Conservation (phyloP, 2,113 vertebrate species). For the Bambusicola thoracicus region DNA sequence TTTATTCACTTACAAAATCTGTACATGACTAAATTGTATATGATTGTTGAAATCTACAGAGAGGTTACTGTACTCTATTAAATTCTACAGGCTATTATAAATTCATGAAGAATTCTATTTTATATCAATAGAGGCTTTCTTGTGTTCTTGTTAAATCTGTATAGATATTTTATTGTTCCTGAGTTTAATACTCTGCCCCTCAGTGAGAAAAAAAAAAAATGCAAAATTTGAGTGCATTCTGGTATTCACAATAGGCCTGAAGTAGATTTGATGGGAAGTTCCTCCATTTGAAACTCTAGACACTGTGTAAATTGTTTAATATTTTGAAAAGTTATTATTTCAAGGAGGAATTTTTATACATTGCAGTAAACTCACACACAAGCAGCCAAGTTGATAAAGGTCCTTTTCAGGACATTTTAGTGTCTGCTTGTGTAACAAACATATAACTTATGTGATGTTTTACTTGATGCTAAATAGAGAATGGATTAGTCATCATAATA, state of each 20-base stretch:
- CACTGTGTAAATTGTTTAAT: neutral
- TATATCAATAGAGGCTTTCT: neutral
- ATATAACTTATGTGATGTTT: neutral
- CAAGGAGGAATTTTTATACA: neutral
- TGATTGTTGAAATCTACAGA: neutral
- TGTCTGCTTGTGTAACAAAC: neutral
- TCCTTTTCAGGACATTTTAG: neutral
- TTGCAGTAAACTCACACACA: neutral
- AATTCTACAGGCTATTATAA: neutral
- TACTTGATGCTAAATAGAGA: neutral
- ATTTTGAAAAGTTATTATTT: neutral
- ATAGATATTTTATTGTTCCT: neutral
- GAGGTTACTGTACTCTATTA: neutral
- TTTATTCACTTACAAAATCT: neutral
- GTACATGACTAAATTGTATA: neutral
- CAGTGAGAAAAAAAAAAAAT: neutral
- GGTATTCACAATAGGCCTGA: neutral
- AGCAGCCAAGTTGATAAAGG: neutral
- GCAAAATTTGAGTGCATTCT: neutral
- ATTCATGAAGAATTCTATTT: neutral
- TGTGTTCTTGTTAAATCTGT: neutral
- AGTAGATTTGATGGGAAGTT: neutral
- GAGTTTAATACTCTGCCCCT: neutral
- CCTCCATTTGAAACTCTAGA: neutral
- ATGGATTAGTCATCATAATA: neutral